Evolutionary conservation across 2,888 invertebrate genomes (phyloP).

Genomic region (Digitonthophagus gazella): DNA sequence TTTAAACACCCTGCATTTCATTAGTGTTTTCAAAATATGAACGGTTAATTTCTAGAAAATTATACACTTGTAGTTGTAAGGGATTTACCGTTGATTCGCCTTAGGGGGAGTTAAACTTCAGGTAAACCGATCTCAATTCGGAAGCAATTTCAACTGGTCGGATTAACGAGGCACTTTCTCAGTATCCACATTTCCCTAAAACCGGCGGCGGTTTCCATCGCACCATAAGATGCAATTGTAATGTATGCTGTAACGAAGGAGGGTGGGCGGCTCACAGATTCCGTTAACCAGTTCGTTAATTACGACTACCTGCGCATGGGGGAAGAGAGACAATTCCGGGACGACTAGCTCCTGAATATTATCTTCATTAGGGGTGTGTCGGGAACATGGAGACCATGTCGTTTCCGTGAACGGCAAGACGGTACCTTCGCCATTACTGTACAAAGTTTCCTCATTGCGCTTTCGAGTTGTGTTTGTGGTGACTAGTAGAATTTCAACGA

Average conservation of each 20-base stretch:
- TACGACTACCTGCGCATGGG: constrained; percentile 21
- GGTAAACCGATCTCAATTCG: constrained; percentile 22
- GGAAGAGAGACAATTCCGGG: constrained; percentile 1
- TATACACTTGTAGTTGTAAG: too few relatives aligned
- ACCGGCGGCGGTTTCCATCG: background rate
- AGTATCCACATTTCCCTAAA: background rate
- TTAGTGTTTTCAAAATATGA: too few relatives aligned
- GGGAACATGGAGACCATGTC: constrained; percentile 18
- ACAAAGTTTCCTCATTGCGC: too few relatives aligned
- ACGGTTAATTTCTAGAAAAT: too few relatives aligned
- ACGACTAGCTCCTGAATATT: constrained; percentile 27
- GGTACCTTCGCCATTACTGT: background rate
- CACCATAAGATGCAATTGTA: constrained; percentile 23
- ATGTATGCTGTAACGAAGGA: constrained; percentile 18
- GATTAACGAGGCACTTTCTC: constrained; percentile 18
- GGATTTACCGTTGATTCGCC: background rate
- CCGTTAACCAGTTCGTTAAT: constrained; percentile 26
- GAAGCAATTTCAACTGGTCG: constrained; percentile 20
- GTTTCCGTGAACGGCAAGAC: background rate
- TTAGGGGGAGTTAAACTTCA: constrained; percentile 22
- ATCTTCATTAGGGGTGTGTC: constrained; percentile 29
- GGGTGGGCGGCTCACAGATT: constrained; percentile 14
- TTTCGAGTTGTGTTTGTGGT: too few relatives aligned
- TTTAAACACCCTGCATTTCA: too few relatives aligned
- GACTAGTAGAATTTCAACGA: too few relatives aligned